Percentiles rank a stretch among this genome's conserved stretches.
These are phyloP conservation scores for Lithobates pipiens DNA, from an alignment of 2,797 vertebrate genomes.

Conservation along the genomic window DNA sequence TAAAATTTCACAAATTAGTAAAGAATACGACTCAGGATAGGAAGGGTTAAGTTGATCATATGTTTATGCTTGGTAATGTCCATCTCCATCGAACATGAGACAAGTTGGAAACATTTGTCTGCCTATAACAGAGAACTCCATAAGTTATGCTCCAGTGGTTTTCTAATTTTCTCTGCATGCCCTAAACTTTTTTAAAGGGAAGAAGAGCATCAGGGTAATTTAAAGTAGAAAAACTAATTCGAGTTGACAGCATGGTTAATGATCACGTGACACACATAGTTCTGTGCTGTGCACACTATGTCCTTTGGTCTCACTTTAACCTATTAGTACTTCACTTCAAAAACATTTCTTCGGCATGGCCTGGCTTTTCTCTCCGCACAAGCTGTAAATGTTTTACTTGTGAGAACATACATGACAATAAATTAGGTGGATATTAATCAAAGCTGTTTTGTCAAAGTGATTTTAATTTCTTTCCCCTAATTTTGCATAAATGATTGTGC, in stretches of 20 bases:
- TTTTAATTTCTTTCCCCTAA: slow-evolving; percentile 81
- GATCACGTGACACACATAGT: slow-evolving; percentile 18
- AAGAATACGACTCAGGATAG: no score
- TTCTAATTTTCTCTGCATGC: slow-evolving; percentile 39
- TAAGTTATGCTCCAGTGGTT: slow-evolving; percentile 2
- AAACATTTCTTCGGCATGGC: slow-evolving; percentile 66
- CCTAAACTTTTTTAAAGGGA: slow-evolving; percentile 24
- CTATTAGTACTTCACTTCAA: slow-evolving; percentile 73
- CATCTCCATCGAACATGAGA: slow-evolving; percentile 1
- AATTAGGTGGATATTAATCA: slow-evolving; percentile 93
- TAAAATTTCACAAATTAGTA: no score
- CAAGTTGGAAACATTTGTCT: slow-evolving; percentile 26
- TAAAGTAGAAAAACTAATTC: slow-evolving; percentile 37
- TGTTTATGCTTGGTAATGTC: slow-evolving; percentile 23
- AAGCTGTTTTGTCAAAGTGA: slow-evolving; percentile 84
- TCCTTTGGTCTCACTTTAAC: slow-evolving; percentile 45
- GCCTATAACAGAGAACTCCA: slow-evolving; percentile 14
- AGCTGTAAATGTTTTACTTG: slow-evolving; percentile 94
- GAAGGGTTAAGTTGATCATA: not conserved
- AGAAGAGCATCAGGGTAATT: slow-evolving; percentile 42
- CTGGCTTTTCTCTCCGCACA: slow-evolving; percentile 90
- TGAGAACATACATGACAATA: slow-evolving; percentile 94
- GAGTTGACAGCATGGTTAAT: slow-evolving; percentile 44
- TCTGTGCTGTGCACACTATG: slow-evolving; percentile 1
- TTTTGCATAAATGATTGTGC: slow-evolving; percentile 91